Evolutionary conservation across 2,113 vertebrate genomes (phyloP).

Genomic region (Aspiorhynchus laticeps): DNA sequence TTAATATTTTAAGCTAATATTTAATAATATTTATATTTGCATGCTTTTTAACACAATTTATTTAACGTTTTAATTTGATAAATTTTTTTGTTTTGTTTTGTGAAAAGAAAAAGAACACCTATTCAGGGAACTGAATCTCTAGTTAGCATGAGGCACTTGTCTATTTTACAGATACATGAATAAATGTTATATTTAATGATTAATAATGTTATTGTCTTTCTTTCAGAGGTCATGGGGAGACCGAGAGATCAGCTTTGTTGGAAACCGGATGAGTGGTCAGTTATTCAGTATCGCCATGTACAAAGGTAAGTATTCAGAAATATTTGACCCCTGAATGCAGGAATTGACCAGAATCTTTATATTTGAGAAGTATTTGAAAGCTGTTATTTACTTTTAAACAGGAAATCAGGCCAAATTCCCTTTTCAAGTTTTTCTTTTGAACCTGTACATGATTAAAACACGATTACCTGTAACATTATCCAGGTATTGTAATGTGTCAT

Average conservation of each 20-base stretch:
- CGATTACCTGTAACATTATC: constrained; percentile 38
- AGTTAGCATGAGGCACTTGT: not conserved
- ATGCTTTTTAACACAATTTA: too few species aligned
- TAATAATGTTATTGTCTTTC: not conserved
- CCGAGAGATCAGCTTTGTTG: not conserved
- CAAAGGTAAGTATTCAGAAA: not conserved
- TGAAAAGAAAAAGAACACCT: not conserved
- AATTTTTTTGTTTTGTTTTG: too few species aligned
- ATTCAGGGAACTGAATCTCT: not conserved
- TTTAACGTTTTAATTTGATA: too few species aligned
- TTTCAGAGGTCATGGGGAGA: not conserved
- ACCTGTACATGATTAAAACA: not conserved
- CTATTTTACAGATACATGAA: not conserved
- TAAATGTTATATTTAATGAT: not conserved
- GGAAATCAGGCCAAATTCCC: not conserved
- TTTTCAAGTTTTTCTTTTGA: not conserved
- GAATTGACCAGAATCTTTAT: not conserved
- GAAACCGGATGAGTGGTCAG: not conserved
- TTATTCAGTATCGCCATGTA: not conserved
- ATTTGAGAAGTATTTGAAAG: not conserved
- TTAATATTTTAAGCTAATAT: too few species aligned
- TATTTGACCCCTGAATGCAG: not conserved
- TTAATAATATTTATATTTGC: too few species aligned
- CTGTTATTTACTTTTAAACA: not conserved
- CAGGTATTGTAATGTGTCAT: constrained; percentile 44